A percentile compares a stretch with the other conserved stretches of the same genome.
phyloP scores from a whole-genome alignment of 2,888 invertebrate species.

The Sinohyriopsis cumingii region DNA sequence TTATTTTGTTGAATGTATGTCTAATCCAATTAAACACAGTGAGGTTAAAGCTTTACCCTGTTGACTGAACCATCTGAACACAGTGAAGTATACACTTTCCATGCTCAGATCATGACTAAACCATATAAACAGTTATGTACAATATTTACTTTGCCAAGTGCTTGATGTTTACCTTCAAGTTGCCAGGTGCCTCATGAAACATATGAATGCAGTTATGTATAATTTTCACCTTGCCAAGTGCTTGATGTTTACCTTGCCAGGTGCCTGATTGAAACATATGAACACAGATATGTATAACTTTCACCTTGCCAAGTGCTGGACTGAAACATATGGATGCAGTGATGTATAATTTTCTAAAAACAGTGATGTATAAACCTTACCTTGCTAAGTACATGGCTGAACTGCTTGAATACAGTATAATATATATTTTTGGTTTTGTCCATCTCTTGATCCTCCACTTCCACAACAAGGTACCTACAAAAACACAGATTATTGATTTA shows the following conservation, averaged over 20 bases:
- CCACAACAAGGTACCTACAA: conserved; percentile 77
- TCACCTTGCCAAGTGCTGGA: neutral
- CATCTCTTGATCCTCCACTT: conserved; percentile 87
- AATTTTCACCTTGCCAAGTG: neutral
- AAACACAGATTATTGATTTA: neutral
- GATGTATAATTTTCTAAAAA: neutral
- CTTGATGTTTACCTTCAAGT: too few species aligned
- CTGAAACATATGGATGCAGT: neutral
- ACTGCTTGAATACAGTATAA: conserved; percentile 88
- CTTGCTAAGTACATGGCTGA: conserved; percentile 79
- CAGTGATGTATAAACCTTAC: conserved; percentile 46
- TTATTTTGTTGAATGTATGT: conserved; percentile 75
- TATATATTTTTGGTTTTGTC: conserved; percentile 88
- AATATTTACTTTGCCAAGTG: conserved; percentile 23
- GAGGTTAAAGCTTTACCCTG: conserved; percentile 73
- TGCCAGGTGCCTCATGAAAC: too few species aligned
- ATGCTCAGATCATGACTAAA: too few species aligned
- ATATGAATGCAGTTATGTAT: too few species aligned
- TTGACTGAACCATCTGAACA: too few species aligned
- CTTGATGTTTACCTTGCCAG: conserved; percentile 18
- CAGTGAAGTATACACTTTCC: too few species aligned
- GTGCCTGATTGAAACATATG: conserved; percentile 16
- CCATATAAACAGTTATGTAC: neutral
- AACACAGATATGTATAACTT: neutral
- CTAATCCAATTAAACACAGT: conserved; percentile 91